Conservation (phyloP, 2,888 invertebrate genomes). For the Sminthurides aquaticus region DNA sequence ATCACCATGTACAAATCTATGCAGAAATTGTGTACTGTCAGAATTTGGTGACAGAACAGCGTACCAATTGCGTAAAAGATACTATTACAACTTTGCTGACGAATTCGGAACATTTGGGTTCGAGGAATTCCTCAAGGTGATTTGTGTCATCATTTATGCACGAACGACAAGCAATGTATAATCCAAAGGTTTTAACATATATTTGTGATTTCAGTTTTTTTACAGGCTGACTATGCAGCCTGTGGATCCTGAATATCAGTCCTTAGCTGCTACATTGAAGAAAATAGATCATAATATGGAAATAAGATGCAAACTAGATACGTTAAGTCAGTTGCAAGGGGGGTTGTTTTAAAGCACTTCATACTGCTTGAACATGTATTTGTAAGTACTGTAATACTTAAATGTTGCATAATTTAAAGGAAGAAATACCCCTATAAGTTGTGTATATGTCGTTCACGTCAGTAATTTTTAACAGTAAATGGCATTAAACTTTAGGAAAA, state of each 20-base stretch:
- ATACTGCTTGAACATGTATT: too few species aligned
- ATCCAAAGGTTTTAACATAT: not conserved
- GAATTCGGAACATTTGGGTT: slow-evolving; percentile 16
- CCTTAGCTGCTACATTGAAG: slow-evolving; percentile 10
- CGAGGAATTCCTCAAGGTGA: slow-evolving; percentile 8
- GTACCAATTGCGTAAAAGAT: not conserved
- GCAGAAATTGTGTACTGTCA: slow-evolving; percentile 6
- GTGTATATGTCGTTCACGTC: too few species aligned
- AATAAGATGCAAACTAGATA: slow-evolving; percentile 11
- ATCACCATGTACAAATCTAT: too few species aligned
- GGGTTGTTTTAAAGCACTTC: slow-evolving; percentile 13
- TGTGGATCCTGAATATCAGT: slow-evolving; percentile 8
- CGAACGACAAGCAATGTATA: too few species aligned
- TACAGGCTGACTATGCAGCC: slow-evolving; percentile 10
- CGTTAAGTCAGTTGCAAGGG: slow-evolving; percentile 13
- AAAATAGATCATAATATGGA: slow-evolving; percentile 14
- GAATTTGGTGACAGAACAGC: slow-evolving; percentile 17
- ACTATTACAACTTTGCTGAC: not conserved
- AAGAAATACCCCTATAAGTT: too few species aligned
- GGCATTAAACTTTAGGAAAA: too few species aligned
- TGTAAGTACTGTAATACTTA: too few species aligned
- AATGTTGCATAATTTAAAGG: too few species aligned
- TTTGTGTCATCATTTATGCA: not conserved
- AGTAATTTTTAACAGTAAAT: too few species aligned
- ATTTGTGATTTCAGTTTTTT: slow-evolving; percentile 6